Evolutionary conservation across 2,113 vertebrate genomes (phyloP), one percentile per base, ranked within the genome.

Genomic region (Donacobius atricapilla): DNA sequence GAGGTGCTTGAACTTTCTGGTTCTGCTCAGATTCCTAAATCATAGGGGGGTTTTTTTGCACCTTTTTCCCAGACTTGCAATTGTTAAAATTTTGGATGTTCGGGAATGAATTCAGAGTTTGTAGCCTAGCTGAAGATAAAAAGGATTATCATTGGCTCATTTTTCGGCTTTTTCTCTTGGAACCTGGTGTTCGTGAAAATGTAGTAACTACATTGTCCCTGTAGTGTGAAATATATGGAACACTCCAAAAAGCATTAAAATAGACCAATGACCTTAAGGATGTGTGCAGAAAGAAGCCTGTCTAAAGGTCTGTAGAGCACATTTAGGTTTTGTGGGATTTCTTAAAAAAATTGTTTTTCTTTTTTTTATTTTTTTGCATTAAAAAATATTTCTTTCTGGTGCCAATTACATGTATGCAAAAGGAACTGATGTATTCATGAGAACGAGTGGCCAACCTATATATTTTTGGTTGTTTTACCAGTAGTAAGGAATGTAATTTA

Each of bases 221-320:
- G 45, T 86, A 82, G 57, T 60, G 35, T 92, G 63, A 95, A 94
- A 73, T 64, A 35, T 42, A 44, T 51, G n/a, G 79, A 93, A 85
- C 31, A 50, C 73, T 95, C 54, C 66, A 80, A 92, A 93, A 95
- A 75, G n/a, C 83, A 63, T 54, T 77, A 57, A 94, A 96, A 83
- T 53, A 93, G 86, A 78, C 88, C 78, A 61, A 39, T 90, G 79
- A 45, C 50, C 63, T 89, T 77, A 28, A 82, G 44, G 8, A 53
- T 58, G 63, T 93, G 80, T 94, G 87, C 61, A 87, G 91, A 93
- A 56, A 11, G 71, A 81, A 71, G 58, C 60, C 65, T 81, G 25
- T 91, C 56, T 86, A 81, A 90, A 83, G 27, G 6, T 44, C 11
- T 54, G 10, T 66, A 42, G 28, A 28, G 10, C 42, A 63, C 11